A percentile compares a stretch with the other conserved stretches of the same genome.
Conservation (phyloP, 2,797 vertebrate species). For the Graptemys geographica region DNA sequence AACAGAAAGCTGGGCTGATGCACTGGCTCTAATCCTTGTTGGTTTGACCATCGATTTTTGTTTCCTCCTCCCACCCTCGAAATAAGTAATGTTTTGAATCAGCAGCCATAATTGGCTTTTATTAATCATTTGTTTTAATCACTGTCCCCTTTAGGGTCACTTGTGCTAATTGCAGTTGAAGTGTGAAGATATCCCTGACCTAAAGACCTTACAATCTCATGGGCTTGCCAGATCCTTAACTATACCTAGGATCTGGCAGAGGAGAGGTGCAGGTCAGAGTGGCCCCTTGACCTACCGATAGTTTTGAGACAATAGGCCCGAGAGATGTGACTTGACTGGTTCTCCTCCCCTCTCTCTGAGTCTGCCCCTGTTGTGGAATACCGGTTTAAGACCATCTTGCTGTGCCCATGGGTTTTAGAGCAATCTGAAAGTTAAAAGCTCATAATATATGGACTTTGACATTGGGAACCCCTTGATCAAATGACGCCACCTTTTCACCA, state of each 20-base stretch:
- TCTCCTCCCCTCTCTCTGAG: background rate
- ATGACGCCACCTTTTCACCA: background rate
- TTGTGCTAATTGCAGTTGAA: background rate
- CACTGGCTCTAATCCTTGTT: background rate
- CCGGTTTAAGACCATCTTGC: background rate
- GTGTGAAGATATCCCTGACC: background rate
- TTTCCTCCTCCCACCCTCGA: background rate
- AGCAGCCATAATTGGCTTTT: background rate
- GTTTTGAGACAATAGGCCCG: background rate
- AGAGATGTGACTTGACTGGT: background rate
- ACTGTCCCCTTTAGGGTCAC: background rate
- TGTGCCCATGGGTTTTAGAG: background rate
- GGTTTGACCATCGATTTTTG: rapidly evolving
- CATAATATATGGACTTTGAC: background rate
- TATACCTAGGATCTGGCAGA: background rate
- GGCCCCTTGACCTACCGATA: background rate
- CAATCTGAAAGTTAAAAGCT: background rate
- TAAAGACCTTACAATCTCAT: rapidly evolving
- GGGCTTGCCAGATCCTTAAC: background rate
- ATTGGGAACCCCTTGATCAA: background rate
- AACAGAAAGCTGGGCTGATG: rapidly evolving
- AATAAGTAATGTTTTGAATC: rapidly evolving
- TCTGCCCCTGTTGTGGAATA: background rate
- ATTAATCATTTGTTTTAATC: background rate
- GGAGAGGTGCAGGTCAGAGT: background rate